Base-by-base conservation (phyloP, 53 echinoderm and acorn worm genomes). In the Temnopleurus reevesii region DNA sequence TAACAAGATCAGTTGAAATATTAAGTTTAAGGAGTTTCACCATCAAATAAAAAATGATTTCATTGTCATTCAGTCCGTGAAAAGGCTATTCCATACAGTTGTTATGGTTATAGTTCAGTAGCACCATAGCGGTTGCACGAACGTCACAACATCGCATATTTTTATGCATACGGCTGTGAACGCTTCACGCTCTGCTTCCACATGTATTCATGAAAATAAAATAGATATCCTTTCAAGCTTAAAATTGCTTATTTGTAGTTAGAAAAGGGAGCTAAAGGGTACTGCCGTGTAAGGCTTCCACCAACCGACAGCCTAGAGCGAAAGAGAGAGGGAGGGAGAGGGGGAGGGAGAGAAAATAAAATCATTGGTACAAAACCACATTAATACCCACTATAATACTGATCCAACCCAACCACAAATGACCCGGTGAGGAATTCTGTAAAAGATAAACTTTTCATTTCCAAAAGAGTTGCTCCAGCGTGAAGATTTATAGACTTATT, bases 231-330 rank as follows among this genome's bases (percentile, higher is more conserved):
- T 83, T 56, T 83, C 83, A 83, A 34, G 83, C 83, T 55, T 83
- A 83, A 83, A 83, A 83, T 83, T 83, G 83, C 56, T 83, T 83
- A 49, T 83, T 83, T 35, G 54, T 55, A 83, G 54, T n/a, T 21
- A 55, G 55, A 55, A 81, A 55, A 36, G 18, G 21, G 81, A 64
- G 71, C 41, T 71, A 71, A 43, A 71, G 17, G 43, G 38, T 8
- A 43, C 71, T 71, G 19, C 41, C 36, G 34, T 23, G 3, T 41
- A 71, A 49, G 30, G 51, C 46, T 13, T 30, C 36, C 51, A 27
- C 31, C 80, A 27, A n/a, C n/a, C n/a, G n/a, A n/a, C n/a, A n/a
- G n/a, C n/a, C n/a, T n/a, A 51, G 53, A 51, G 53, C 8, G 53
- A 51, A 15, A 51, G 53, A 51, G 53, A 51, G 53, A 51, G 53